phyloP scores from a whole-genome alignment of 2,797 vertebrate genomes.

The Phoebastria nigripes region DNA sequence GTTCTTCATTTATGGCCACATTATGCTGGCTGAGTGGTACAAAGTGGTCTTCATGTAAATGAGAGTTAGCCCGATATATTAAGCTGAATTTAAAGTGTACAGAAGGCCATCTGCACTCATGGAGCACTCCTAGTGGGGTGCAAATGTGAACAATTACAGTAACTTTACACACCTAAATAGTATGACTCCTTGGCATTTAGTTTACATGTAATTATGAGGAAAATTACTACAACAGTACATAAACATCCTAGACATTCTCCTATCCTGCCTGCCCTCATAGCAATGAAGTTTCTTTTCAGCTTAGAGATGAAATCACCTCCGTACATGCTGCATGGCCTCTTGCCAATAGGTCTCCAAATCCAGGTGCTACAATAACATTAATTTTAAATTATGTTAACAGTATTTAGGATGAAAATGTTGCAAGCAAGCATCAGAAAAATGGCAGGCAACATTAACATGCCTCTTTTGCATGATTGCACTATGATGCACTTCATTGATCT shows the following conservation, averaged over 20 bases:
- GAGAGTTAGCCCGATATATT: not conserved
- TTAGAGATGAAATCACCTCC: not conserved
- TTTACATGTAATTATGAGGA: not conserved
- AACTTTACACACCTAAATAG: not conserved
- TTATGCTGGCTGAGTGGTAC: not conserved
- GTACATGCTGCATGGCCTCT: not conserved
- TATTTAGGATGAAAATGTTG: not conserved
- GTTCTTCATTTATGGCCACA: not conserved
- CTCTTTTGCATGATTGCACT: not conserved
- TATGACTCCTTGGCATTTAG: not conserved
- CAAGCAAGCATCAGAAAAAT: not conserved
- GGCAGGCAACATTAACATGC: not conserved
- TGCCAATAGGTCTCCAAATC: not conserved
- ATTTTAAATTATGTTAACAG: not conserved
- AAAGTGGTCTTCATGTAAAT: not conserved
- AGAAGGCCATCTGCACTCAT: not conserved
- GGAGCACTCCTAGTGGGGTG: rapidly evolving
- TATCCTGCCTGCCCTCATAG: not conserved
- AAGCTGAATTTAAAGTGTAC: not conserved
- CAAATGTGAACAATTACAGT: not conserved
- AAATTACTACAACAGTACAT: not conserved
- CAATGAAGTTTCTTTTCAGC: not conserved
- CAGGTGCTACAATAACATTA: not conserved
- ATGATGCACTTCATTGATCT: not conserved
- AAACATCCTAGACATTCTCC: not conserved